Percentiles rank a stretch among this genome's conserved stretches.
These are phyloP conservation scores for Ailurus styani DNA, from an alignment of 2,113 vertebrate genomes.

Conservation along the genomic window DNA sequence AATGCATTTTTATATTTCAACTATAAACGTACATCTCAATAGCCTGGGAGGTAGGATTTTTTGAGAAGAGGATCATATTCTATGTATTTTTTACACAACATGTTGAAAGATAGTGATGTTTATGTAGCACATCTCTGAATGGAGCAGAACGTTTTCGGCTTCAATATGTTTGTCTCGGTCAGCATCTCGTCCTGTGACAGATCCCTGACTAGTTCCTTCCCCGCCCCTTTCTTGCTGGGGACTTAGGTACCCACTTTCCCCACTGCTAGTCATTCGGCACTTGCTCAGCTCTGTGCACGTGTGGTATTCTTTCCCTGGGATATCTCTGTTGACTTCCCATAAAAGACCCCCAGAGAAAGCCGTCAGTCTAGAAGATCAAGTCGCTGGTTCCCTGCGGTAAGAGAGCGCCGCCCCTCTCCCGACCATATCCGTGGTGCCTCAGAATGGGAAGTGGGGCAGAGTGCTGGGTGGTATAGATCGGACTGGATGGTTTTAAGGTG, in stretches of 20 bases:
- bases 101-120: neutral
- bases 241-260: neutral
- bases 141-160: neutral
- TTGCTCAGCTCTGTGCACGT: fast-evolving
- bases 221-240: neutral
- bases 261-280: neutral
- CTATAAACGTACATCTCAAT: neutral
- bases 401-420: fast-evolving
- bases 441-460: neutral
- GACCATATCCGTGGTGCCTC: too few relatives aligned
- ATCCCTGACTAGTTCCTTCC: fast-evolving
- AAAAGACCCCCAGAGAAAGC: neutral
- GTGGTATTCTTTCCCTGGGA: neutral
- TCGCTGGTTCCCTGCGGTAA: too few relatives aligned
- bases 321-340: too few relatives aligned
- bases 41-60: neutral
- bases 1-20: neutral
- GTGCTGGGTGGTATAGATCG: too few relatives aligned
- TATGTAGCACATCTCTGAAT: neutral
- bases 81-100: neutral
- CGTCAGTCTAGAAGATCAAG: too few relatives aligned
- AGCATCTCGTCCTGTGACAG: fast-evolving
- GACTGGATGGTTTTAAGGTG: neutral
- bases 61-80: neutral
- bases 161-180: neutral